phyloP scores from a whole-genome alignment of 1,140 invertebrate genomes.

The Stratiolaelaps scimitus region DNA sequence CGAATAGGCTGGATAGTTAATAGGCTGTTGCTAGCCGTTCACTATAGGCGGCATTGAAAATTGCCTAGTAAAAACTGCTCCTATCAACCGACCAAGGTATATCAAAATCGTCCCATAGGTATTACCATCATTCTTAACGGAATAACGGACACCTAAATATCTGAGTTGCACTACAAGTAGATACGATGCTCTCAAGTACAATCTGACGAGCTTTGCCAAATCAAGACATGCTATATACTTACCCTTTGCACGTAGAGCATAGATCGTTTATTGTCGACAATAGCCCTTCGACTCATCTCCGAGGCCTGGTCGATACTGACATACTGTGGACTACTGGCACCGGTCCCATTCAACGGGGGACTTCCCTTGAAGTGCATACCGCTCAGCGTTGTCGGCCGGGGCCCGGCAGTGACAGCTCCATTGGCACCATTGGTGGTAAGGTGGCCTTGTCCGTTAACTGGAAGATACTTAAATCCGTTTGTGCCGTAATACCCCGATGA shows the following conservation, averaged over 20 bases:
- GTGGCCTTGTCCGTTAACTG: constrained; percentile 1
- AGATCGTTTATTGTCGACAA: constrained; percentile 4
- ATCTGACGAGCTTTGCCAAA: no score
- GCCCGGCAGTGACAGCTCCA: constrained; percentile 5
- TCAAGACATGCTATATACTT: no score
- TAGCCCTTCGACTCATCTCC: constrained; percentile 18
- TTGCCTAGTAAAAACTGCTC: no score
- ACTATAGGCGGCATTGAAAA: no score
- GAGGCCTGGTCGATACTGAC: constrained; percentile 24
- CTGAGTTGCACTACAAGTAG: no score
- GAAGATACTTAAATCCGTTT: constrained; percentile 24
- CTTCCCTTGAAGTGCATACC: not conserved
- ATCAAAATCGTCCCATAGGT: no score
- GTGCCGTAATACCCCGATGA: constrained; percentile 18
- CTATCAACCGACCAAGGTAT: no score
- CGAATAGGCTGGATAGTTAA: no score
- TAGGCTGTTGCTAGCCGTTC: no score
- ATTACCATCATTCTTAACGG: no score
- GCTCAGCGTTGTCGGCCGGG: not conserved
- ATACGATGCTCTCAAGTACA: no score
- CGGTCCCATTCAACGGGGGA: constrained; percentile 12
- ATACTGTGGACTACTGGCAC: constrained; percentile 18
- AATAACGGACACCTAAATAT: no score
- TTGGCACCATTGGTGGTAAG: not conserved
- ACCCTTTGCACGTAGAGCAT: constrained; percentile 28